A percentile compares a stretch with the other conserved stretches of the same genome.
Conservation (phyloP, 23 tunicate species). For the Aplidium turbinatum region DNA sequence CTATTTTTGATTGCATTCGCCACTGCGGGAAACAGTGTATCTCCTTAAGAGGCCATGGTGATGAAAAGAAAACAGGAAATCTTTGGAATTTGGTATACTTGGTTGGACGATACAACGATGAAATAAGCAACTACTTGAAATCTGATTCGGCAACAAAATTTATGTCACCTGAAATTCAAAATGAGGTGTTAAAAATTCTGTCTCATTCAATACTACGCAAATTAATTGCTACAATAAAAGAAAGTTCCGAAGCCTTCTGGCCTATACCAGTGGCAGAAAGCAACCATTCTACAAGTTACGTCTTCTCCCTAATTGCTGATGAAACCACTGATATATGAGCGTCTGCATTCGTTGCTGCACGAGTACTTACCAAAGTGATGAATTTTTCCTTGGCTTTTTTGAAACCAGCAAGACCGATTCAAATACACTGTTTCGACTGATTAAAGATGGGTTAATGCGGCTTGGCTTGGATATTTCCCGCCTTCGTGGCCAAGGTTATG, state of each 20-base stretch:
- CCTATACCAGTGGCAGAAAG: not conserved
- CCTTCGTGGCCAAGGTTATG: constrained; percentile 36
- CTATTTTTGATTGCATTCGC: not conserved
- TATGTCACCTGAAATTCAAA: not conserved
- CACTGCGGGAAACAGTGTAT: not conserved
- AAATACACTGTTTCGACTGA: not conserved
- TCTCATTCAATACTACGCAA: not conserved
- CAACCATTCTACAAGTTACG: not conserved
- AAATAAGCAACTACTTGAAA: not conserved
- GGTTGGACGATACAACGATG: not conserved
- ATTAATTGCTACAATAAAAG: not conserved
- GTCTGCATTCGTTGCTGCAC: not conserved
- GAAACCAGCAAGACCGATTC: constrained; percentile 19
- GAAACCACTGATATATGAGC: constrained; percentile 14
- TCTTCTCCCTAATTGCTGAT: constrained; percentile 29
- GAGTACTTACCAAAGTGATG: not conserved
- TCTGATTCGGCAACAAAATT: not conserved
- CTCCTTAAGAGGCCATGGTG: not conserved
- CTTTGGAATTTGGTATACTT: not conserved
- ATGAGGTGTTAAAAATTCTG: not conserved
- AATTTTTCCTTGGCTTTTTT: constrained; percentile 4
- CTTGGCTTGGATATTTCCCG: constrained; percentile 13
- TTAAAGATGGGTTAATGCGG: constrained; percentile 23
- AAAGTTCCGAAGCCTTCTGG: not conserved
- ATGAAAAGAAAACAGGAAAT: not conserved